Percentiles rank a stretch among this genome's conserved stretches.
phyloP scores from a whole-genome alignment of 92 coral and sea anemone genomes.

The Umimayanthus kanabou region DNA sequence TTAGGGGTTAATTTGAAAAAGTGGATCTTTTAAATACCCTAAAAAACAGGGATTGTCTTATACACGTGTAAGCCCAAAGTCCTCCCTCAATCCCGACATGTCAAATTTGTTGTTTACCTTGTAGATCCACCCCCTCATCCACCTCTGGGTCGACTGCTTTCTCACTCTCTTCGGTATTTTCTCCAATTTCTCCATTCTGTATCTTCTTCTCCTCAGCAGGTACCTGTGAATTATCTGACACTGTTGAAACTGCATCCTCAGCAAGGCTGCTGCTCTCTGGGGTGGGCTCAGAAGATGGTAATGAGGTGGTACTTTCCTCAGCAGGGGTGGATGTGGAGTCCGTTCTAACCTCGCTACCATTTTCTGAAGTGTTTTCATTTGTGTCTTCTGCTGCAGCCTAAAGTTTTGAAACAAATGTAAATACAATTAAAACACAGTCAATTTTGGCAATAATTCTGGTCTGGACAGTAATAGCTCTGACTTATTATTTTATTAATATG shows the following conservation, averaged over 20 bases:
- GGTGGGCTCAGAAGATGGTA: conserved; percentile 28
- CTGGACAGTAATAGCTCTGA: no score
- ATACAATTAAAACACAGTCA: no score
- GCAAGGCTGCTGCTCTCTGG: conserved; percentile 20
- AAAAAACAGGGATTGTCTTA: no score
- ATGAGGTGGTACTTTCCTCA: conserved; percentile 47
- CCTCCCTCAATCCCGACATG: no score
- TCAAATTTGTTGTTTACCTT: conserved; percentile 58
- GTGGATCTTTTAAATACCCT: no score
- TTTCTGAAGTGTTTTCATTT: conserved; percentile 49
- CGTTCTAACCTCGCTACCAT: conserved; percentile 33
- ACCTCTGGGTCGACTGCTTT: conserved; percentile 67
- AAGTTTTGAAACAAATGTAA: neutral
- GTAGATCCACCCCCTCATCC: conserved; percentile 96
- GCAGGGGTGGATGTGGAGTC: conserved; percentile 57
- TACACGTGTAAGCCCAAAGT: no score
- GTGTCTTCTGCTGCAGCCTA: conserved; percentile 79
- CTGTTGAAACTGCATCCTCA: conserved; percentile 29
- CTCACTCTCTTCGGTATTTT: conserved; percentile 3
- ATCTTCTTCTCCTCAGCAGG: conserved; percentile 42
- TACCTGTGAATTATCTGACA: conserved; percentile 21
- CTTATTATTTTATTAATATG: no score
- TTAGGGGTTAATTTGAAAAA: no score
- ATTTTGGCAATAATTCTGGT: no score
- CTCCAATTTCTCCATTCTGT: conserved; percentile 35